Conservation (phyloP, 2,113 vertebrate species). For the Probosciger aterrimus region DNA sequence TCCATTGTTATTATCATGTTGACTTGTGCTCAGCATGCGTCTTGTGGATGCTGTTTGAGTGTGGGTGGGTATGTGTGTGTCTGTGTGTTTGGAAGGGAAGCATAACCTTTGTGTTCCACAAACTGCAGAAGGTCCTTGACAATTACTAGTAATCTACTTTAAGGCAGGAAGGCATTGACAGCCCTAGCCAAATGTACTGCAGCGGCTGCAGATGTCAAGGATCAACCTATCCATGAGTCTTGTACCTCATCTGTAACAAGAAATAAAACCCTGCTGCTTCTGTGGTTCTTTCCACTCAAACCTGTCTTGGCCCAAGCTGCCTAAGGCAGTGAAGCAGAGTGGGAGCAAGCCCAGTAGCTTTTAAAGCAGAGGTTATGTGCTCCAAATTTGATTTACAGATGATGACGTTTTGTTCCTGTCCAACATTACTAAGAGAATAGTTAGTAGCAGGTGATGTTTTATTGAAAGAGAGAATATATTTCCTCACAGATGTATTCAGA, state of each 20-base stretch:
- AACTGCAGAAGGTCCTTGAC: neutral
- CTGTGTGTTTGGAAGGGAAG: neutral
- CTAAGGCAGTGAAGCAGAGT: neutral
- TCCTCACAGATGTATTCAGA: neutral
- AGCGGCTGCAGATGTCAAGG: fast-evolving
- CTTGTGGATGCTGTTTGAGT: neutral
- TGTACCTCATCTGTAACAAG: neutral
- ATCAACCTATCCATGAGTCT: neutral
- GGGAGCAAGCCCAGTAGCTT: neutral
- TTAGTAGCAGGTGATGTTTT: neutral
- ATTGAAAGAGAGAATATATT: neutral
- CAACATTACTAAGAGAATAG: neutral
- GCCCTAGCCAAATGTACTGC: neutral
- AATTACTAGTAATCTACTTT: neutral
- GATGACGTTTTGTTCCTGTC: neutral
- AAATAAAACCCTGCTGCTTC: neutral
- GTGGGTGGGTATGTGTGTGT: fast-evolving
- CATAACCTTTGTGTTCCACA: neutral
- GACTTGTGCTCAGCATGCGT: neutral
- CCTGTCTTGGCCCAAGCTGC: neutral
- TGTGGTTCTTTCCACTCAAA: neutral
- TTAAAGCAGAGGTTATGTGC: neutral
- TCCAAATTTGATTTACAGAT: neutral
- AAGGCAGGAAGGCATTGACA: neutral
- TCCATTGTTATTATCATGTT: fast-evolving